Percentiles rank a stretch among this genome's conserved stretches.
These are phyloP conservation scores for Sterna hirundo DNA, from an alignment of 2,113 vertebrate species.

Conservation along the genomic window DNA sequence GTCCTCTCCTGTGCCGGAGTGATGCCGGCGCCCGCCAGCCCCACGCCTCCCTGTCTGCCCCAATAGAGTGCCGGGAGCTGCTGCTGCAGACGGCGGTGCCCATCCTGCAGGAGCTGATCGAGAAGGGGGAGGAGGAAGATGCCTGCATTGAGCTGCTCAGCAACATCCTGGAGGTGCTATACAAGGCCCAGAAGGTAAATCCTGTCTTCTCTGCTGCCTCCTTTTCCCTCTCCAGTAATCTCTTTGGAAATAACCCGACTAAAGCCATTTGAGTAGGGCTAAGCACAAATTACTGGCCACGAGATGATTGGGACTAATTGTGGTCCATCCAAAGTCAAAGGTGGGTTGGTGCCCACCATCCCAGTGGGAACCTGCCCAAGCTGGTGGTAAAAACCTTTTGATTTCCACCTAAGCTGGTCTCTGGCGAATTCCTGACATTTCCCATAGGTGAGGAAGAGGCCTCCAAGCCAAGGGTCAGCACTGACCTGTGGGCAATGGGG, in stretches of 20 bases:
- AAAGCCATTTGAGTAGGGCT: background rate
- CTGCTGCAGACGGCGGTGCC: conserved; percentile 25
- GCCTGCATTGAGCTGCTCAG: conserved; percentile 62
- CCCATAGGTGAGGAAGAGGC: background rate
- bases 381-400: background rate
- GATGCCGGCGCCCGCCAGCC: rapidly evolving
- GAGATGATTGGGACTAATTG: rapidly evolving
- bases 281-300: background rate
- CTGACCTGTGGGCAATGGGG: no score
- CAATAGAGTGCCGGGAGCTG: conserved; percentile 51
- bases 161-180: conserved; percentile 62
- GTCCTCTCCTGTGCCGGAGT: rapidly evolving
- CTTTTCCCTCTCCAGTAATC: background rate
- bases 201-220: background rate
- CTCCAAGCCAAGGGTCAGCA: background rate
- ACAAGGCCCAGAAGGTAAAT: conserved; percentile 53
- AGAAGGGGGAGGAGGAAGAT: conserved; percentile 30
- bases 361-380: background rate
- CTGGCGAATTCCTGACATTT: background rate
- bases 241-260: background rate
- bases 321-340: no score
- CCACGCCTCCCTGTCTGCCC: rapidly evolving
- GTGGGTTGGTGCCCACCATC: background rate
- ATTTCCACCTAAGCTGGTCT: background rate
- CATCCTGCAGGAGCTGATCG: conserved; percentile 32